Percentiles rank a stretch among this genome's conserved stretches.
These are phyloP conservation scores for Lithobius niger DNA, from an alignment of 1,140 invertebrate genomes.

Conservation along the genomic window DNA sequence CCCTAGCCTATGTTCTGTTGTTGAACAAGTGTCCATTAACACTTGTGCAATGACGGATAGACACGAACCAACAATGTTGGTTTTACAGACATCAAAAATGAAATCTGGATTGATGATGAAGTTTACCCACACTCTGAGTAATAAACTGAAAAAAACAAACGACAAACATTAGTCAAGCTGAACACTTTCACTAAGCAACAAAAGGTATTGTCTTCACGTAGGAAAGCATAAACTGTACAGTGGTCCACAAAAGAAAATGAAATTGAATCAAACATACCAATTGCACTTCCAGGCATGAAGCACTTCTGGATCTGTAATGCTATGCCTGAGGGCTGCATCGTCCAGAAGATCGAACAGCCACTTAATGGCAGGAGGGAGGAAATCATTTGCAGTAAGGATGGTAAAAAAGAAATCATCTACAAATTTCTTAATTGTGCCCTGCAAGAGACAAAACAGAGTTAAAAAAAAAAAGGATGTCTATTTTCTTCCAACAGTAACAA, in stretches of 20 bases:
- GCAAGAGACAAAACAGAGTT: constrained; percentile 5
- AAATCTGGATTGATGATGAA: constrained; percentile 95
- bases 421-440: constrained; percentile 88
- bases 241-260: too few relatives aligned
- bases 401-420: constrained; percentile 88
- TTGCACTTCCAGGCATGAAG: constrained; percentile 95
- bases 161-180: too few relatives aligned
- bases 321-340: constrained; percentile 68
- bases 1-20: constrained; percentile 70
- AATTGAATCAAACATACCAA: too few relatives aligned
- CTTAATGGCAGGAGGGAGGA: constrained; percentile 81
- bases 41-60: constrained; percentile 90
- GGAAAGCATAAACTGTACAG: too few relatives aligned
- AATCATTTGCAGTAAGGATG: constrained; percentile 74
- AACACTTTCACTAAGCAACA: too few relatives aligned
- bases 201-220: too few relatives aligned
- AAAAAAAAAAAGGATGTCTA: neutral
- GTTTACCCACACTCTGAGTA: constrained; percentile 91
- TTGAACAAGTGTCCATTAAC: constrained; percentile 89
- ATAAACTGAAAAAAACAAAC: constrained; percentile 47
- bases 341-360: constrained; percentile 92
- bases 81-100: constrained; percentile 92
- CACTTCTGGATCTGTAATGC: constrained; percentile 74
- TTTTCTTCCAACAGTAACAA: neutral
- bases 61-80: constrained; percentile 77